These are phyloP conservation scores for Drosophila quasianomalipes DNA, from an alignment of 2,888 invertebrate species.

Conservation along the genomic window DNA sequence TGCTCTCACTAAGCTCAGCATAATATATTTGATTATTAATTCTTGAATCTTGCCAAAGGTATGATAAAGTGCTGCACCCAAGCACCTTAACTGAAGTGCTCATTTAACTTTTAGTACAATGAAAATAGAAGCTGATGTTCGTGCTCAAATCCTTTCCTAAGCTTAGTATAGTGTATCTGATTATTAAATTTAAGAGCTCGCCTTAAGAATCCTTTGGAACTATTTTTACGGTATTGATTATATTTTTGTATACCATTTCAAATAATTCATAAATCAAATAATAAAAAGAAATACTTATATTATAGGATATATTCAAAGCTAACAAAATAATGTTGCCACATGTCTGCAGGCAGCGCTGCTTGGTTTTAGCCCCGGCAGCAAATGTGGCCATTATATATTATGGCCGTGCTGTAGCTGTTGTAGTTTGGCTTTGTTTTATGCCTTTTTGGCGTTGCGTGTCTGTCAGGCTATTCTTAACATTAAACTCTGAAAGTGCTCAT, in stretches of 20 bases:
- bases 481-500: conserved; percentile 4
- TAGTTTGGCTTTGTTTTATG: background rate
- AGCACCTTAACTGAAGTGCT: background rate
- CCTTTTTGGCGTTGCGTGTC: conserved; percentile 45
- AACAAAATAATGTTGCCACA: background rate
- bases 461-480: conserved; percentile 51
- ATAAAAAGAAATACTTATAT: background rate
- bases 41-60: background rate
- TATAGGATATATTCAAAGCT: background rate
- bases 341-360: background rate
- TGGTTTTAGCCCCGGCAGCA: background rate
- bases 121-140: background rate
- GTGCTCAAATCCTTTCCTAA: too few relatives aligned
- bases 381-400: background rate
- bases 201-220: background rate
- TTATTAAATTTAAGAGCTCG: background rate
- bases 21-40: background rate
- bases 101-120: background rate
- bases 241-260: background rate
- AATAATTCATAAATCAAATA: background rate
- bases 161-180: background rate
- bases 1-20: background rate
- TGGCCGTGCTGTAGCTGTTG: background rate
- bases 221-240: background rate
- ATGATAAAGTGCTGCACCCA: background rate